Evolutionary conservation across 2,797 vertebrate genomes (phyloP), one percentile per base, ranked within the genome.

Genomic region (Eulemur mongoz): DNA sequence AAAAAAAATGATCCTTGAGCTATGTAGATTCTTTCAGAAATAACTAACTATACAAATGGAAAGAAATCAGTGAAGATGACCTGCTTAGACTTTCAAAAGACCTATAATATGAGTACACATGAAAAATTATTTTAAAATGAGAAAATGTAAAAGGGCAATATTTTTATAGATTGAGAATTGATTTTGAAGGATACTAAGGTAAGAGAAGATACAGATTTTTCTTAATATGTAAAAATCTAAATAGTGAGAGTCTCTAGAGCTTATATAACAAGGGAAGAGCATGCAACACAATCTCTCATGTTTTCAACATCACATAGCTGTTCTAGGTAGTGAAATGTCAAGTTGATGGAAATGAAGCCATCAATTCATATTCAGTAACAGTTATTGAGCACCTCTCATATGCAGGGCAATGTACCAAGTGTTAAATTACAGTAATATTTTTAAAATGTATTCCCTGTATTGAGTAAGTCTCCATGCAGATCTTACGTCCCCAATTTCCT

Each of bases 381-480:
- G 40, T 73, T 89, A 89, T 6, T 89, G 43, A 89, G 50, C 9
- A 95, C 57, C 3, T 76, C 30, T 45, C 27, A 54, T 48, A 22
- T 27, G 2, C 25, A 88, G 15, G 23, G 7, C 50, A 78, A 45
- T 63, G 73, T 45, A 92, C 11, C 63, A 69, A 80, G 27, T 88
- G 59, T 45, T 90, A 75, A 90, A 92, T 95, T 94, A 72, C 43
- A 84, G 25, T 22, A 5, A 30, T 67, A 70, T 50, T 89, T 91
- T 63, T 14, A 10, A 81, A 88, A 73, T 81, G 80, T 30, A 9
- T 32, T 69, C 30, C 4, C 0, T 45, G 23, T 38, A 73, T 90
- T 76, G 30, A 78, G n/a, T 54, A 79, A 94, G 52, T 69, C 57
- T 91, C 25, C 7, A 52, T 35, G 17, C n/a, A 83, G 48, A 32